Conservation (phyloP, 2,888 invertebrate genomes). For the Tachina fera region DNA sequence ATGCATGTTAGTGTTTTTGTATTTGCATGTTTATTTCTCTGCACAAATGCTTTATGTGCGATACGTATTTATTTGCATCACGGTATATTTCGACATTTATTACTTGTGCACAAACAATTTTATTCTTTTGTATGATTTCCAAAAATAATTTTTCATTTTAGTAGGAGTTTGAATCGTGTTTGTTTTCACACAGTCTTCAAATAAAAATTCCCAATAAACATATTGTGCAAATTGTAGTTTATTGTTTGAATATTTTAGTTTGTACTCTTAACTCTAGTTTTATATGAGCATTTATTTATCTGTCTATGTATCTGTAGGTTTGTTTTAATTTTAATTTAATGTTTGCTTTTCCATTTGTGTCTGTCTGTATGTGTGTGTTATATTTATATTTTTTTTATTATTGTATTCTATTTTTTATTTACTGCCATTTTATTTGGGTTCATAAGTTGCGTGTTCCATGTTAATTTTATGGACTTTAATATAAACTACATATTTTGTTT, state of each 20-base stretch:
- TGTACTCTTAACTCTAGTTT: neutral
- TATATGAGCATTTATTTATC: too few relatives aligned
- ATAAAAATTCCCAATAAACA: constrained; percentile 21
- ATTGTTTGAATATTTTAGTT: constrained; percentile 32
- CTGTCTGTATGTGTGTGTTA: constrained; percentile 11
- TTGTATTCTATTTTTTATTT: constrained; percentile 23
- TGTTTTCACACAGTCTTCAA: constrained; percentile 33
- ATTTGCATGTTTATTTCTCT: constrained; percentile 16
- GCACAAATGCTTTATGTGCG: constrained; percentile 10
- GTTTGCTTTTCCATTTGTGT: neutral
- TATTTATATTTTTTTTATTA: constrained; percentile 18
- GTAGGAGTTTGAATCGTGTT: constrained; percentile 47
- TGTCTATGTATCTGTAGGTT: neutral
- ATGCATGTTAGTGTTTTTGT: neutral
- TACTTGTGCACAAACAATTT: constrained; percentile 45
- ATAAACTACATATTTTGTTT: constrained; percentile 34
- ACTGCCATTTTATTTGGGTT: constrained; percentile 39
- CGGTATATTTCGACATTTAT: constrained; percentile 69
- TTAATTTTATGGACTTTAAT: constrained; percentile 59
- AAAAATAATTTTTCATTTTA: constrained; percentile 52
- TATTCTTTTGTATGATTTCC: constrained; percentile 34
- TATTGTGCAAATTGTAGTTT: constrained; percentile 39
- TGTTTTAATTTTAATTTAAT: constrained; percentile 27
- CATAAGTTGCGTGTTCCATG: constrained; percentile 69
- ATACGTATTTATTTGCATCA: constrained; percentile 66